These are phyloP conservation scores for Pteruthius melanotis DNA, from an alignment of 2,113 vertebrate species.

Conservation along the genomic window DNA sequence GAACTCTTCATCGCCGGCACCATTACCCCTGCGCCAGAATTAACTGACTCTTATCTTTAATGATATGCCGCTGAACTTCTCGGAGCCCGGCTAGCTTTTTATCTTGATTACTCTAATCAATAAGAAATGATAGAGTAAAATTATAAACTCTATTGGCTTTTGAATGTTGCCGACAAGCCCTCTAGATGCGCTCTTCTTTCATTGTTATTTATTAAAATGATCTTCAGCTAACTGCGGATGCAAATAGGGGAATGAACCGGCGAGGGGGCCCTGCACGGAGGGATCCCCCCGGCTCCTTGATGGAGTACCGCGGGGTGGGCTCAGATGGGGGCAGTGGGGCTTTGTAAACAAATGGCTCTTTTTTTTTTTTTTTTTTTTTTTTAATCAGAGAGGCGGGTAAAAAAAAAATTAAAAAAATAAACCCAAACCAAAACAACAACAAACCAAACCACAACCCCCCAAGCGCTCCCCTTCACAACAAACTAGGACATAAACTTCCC, in stretches of 20 bases:
- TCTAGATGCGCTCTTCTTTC: slow-evolving; percentile 74
- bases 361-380: background rate
- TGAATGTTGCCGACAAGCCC: slow-evolving; percentile 79
- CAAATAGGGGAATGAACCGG: slow-evolving; percentile 61
- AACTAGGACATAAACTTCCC: background rate
- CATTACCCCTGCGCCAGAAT: slow-evolving; percentile 83
- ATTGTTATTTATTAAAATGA: slow-evolving; percentile 81
- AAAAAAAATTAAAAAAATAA: background rate
- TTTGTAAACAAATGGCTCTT: slow-evolving; percentile 20
- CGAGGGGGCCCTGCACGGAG: background rate
- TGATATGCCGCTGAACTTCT: slow-evolving; percentile 85
- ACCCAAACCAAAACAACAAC: background rate
- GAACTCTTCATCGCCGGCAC: slow-evolving; percentile 85
- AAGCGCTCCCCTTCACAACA: background rate
- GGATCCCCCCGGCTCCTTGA: background rate
- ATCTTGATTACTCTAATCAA: slow-evolving; percentile 91
- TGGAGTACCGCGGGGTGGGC: background rate
- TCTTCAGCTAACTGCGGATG: slow-evolving; percentile 69
- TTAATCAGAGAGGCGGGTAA: background rate
- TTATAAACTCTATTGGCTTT: slow-evolving; percentile 86
- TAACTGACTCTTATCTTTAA: slow-evolving; percentile 92
- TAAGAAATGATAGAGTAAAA: slow-evolving; percentile 86
- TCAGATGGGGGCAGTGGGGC: background rate
- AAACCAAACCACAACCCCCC: background rate
- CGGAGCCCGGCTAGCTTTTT: slow-evolving; percentile 82